These are phyloP conservation scores for Cyprinodon diabolis DNA, from an alignment of 2,797 vertebrate species.

Conservation along the genomic window DNA sequence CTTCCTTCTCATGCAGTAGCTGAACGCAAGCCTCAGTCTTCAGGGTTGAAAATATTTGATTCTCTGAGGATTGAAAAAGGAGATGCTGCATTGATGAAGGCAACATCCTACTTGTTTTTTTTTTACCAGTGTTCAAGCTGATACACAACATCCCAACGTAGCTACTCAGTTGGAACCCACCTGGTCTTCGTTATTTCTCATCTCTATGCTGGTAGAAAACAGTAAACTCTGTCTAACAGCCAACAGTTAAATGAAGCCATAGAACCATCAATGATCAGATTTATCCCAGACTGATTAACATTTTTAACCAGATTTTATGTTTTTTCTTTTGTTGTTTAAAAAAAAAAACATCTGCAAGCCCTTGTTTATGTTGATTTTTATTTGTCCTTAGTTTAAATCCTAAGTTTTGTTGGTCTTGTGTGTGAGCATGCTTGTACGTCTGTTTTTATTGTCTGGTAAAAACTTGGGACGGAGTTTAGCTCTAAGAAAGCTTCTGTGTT, in stretches of 20 bases:
- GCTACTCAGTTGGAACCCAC: too few species aligned
- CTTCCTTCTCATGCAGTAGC: background rate
- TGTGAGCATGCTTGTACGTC: background rate
- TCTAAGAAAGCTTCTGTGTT: too few species aligned
- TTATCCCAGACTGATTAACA: background rate
- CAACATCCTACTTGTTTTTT: too few species aligned
- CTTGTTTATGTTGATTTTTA: background rate
- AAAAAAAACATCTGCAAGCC: background rate
- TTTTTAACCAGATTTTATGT: background rate
- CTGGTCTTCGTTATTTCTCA: too few species aligned
- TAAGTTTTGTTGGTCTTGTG: background rate
- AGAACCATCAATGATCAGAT: background rate
- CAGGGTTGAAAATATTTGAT: too few species aligned
- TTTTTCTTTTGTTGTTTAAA: too few species aligned
- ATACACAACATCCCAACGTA: too few species aligned
- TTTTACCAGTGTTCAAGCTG: too few species aligned
- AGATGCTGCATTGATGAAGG: too few species aligned
- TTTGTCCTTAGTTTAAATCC: background rate
- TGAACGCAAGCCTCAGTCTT: background rate
- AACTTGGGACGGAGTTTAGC: background rate
- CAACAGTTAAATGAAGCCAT: conserved; percentile 5
- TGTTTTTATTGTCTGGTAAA: background rate
- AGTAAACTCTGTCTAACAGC: too few species aligned
- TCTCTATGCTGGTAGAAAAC: too few species aligned
- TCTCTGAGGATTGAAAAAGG: too few species aligned